Percentiles rank a stretch among this genome's conserved stretches.
These are phyloP conservation scores for Phrynocephalus versicolor DNA, from an alignment of 2,113 vertebrate genomes.

Conservation along the genomic window DNA sequence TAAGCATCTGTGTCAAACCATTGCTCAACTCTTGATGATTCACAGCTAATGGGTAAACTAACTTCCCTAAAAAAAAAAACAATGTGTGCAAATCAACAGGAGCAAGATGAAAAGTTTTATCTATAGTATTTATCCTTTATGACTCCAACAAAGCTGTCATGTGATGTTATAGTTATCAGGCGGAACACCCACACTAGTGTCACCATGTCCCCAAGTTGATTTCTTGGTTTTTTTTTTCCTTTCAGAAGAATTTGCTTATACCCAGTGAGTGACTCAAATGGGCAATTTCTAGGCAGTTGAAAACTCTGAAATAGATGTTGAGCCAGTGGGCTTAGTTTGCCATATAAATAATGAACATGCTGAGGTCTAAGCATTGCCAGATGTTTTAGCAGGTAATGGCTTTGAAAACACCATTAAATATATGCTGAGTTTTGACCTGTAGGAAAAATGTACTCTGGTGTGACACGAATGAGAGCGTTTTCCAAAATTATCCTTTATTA, in stretches of 20 bases:
- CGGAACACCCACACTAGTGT: neutral
- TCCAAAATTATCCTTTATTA: slow-evolving; percentile 67
- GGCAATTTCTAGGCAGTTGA: slow-evolving; percentile 20
- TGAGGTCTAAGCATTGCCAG: slow-evolving; percentile 67
- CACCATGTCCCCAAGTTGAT: neutral
- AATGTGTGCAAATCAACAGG: neutral
- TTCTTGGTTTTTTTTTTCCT: neutral
- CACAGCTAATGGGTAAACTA: neutral
- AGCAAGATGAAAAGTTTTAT: neutral
- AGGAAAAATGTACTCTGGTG: slow-evolving; percentile 58
- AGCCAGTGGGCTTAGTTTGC: slow-evolving; percentile 36
- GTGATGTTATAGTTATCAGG: neutral
- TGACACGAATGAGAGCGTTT: slow-evolving; percentile 59
- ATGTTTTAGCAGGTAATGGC: slow-evolving; percentile 66
- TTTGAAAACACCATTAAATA: slow-evolving; percentile 70
- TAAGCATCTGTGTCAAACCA: neutral
- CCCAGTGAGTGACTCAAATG: fast-evolving
- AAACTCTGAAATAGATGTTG: slow-evolving; percentile 17
- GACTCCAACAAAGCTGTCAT: neutral
- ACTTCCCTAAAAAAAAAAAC: too few relatives aligned
- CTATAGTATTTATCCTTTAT: neutral
- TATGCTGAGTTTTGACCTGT: slow-evolving; percentile 60
- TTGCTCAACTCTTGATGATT: neutral
- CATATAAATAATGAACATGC: slow-evolving; percentile 57
- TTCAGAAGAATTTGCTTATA: neutral